Evolutionary conservation across 2,888 invertebrate genomes (phyloP), one percentile per base, ranked within the genome.

Genomic region (Lumbricus terrestris): DNA sequence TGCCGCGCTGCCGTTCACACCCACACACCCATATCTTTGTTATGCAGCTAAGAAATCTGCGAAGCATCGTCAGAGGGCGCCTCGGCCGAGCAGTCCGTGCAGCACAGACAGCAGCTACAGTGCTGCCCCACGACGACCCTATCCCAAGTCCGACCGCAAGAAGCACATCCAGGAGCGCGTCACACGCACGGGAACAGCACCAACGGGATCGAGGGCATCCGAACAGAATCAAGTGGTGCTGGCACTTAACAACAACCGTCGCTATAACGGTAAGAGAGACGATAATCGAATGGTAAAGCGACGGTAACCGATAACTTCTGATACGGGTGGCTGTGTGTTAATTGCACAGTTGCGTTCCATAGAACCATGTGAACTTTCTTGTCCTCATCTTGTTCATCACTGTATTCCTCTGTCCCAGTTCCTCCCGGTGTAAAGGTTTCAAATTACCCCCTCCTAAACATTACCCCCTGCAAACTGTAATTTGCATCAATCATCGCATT

Each of bases 71-170:
- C 91, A 92, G 90, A 89, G 92, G 6, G 91, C 92, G 35, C 92
- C 95, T 20, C 94, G 95, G 37, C 85, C 85, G 29, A 93, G 94
- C 42, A 94, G 94, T 92, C 95, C 95, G 23, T 95, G 95, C 92
- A 85, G 85, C 8, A 95, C 95, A 1, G 95, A 95, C 93, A 95
- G 95, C 92, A 95, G 95, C 93, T 94, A 94, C 92, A 94, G 95
- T 91, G 94, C 94, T 54, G 93, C 94, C 20, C 92, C 91, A 0
- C 94, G 93, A 88, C 94, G 93, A 92, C 94, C 94, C 82, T 94
- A 94, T 91, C 95, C 95, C 6, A 94, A 94, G 92, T 94, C 94
- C 40, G 93, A 94, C 91, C 93, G 95, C 90, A 94, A 94, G 92
- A 93, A 93, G 90, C 94, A 94, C 92, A 92, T 94, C 37, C 85